Conservation (phyloP, 1,140 invertebrate species). For the Brachionus paranguensis region DNA sequence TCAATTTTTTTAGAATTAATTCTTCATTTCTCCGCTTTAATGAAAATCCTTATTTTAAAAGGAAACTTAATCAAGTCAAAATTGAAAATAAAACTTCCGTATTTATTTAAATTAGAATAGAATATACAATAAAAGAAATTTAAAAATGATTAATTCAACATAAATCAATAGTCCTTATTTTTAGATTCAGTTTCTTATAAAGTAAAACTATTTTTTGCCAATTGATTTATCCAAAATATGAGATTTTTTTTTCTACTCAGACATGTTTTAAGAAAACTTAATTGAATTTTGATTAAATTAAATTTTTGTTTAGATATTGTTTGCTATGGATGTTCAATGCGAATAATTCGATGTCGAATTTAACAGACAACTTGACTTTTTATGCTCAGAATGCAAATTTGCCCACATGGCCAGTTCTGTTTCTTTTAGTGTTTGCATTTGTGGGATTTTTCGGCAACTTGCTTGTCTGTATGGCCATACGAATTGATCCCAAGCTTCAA, state of each 20-base stretch:
- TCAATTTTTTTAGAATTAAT: not conserved
- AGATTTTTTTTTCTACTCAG: not conserved
- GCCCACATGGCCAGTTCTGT: constrained; percentile 4
- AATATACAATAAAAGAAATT: not conserved
- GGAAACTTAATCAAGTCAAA: not conserved
- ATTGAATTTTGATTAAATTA: not conserved
- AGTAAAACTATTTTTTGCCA: not conserved
- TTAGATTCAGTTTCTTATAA: not conserved
- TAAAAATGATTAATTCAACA: not conserved
- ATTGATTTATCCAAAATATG: not conserved
- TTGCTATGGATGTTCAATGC: not conserved
- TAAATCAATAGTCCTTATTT: not conserved
- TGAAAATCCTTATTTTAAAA: not conserved
- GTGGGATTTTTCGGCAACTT: constrained; percentile 45
- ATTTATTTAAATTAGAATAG: not conserved
- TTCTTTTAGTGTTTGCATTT: constrained; percentile 18
- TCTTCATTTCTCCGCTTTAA: not conserved
- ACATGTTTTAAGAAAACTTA: not conserved
- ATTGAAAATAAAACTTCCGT: not conserved
- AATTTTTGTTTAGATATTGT: not conserved
- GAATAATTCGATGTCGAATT: not conserved
- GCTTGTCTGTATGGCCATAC: constrained; percentile 51
- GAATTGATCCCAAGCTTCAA: constrained; percentile 48
- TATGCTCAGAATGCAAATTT: not conserved
- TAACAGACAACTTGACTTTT: not conserved